Conservation (phyloP, 2,113 vertebrate genomes). For the Spheniscus mendiculus region DNA sequence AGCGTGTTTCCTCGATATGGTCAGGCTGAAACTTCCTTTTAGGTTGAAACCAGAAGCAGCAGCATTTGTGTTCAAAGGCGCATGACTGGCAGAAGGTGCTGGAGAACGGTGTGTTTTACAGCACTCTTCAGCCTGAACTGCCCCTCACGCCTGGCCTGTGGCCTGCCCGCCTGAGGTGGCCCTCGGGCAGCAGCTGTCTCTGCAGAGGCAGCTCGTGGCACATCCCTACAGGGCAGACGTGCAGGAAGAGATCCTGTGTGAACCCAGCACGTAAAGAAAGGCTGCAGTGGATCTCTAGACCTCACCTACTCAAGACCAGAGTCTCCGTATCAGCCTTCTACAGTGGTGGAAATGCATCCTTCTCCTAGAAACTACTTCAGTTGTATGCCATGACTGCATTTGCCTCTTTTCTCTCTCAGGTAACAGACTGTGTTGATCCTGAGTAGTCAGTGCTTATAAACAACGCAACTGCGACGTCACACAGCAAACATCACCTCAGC, state of each 20-base stretch:
- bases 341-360: fast-evolving
- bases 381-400: fast-evolving
- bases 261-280: fast-evolving
- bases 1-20: background rate
- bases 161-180: background rate
- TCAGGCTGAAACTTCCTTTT: background rate
- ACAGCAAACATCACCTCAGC: background rate
- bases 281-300: fast-evolving
- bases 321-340: fast-evolving
- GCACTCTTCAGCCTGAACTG: too few relatives aligned
- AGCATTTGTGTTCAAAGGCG: fast-evolving
- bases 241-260: fast-evolving
- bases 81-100: fast-evolving
- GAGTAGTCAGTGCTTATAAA: fast-evolving
- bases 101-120: fast-evolving
- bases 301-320: background rate
- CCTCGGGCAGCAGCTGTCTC: too few relatives aligned
- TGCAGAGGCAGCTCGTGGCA: fast-evolving
- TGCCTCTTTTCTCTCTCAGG: background rate
- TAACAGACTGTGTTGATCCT: fast-evolving
- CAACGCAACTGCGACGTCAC: fast-evolving
- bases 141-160: background rate
- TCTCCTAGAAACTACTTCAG: background rate
- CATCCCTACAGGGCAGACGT: fast-evolving
- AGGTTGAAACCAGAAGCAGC: background rate